phyloP scores from a whole-genome alignment of 2,888 invertebrate species.

The Ellobium chinense region DNA sequence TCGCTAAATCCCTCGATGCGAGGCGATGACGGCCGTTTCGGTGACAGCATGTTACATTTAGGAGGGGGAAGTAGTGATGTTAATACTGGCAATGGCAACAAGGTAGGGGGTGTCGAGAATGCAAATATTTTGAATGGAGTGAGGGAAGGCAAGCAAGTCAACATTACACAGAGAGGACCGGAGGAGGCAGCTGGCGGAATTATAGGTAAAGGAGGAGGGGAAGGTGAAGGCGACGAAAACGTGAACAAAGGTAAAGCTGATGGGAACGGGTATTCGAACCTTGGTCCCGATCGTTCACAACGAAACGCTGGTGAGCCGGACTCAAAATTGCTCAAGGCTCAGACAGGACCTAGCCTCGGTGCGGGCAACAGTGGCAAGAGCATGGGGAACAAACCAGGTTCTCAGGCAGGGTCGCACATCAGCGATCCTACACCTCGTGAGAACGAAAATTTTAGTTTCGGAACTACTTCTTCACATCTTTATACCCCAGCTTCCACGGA shows the following conservation, averaged over 20 bases:
- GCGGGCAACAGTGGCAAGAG: neutral
- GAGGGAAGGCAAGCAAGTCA: neutral
- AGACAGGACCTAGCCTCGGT: neutral
- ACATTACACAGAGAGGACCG: conserved; percentile 2
- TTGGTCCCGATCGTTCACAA: conserved; percentile 20
- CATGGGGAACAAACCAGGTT: conserved; percentile 29
- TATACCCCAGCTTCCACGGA: neutral
- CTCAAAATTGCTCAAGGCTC: neutral
- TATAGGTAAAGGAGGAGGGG: neutral
- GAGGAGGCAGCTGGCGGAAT: neutral
- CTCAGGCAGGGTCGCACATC: neutral
- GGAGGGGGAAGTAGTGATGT: neutral
- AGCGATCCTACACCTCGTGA: neutral
- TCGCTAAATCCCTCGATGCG: neutral
- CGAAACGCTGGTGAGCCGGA: neutral
- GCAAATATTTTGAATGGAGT: conserved; percentile 11
- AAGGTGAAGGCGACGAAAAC: neutral
- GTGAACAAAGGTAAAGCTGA: neutral
- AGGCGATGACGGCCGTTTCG: neutral
- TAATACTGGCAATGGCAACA: neutral
- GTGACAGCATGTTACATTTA: conserved; percentile 2
- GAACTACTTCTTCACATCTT: neutral
- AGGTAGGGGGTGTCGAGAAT: neutral
- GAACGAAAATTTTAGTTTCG: conserved; percentile 17
- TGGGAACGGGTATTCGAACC: conserved; percentile 23